Evolutionary conservation across 1,140 invertebrate genomes (phyloP).

Genomic region (Bombus confusus): DNA sequence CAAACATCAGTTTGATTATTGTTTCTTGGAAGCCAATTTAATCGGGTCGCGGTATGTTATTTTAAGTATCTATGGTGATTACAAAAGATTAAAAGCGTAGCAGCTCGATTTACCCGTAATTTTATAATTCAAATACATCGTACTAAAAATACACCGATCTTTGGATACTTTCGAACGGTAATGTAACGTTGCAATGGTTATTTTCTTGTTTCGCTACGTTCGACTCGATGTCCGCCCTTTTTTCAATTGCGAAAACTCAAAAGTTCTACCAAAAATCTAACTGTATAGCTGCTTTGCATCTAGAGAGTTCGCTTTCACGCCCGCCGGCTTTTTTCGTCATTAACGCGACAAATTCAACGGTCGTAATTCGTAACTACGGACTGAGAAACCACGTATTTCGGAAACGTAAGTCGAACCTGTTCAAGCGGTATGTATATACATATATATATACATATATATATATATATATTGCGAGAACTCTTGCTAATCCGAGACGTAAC

Average conservation of each 20-base stretch:
- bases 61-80: not conserved
- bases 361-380: constrained; percentile 22
- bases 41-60: rapidly evolving
- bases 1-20: not conserved
- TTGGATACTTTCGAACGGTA: not conserved
- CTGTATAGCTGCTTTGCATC: constrained; percentile 1
- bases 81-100: not conserved
- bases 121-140: not conserved
- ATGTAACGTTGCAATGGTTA: not conserved
- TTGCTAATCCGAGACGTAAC: not conserved
- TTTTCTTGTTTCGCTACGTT: not conserved
- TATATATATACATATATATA: not conserved
- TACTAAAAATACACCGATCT: not conserved
- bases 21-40: too few species aligned
- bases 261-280: constrained; percentile 45
- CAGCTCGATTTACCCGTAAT: not conserved
- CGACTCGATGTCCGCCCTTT: not conserved
- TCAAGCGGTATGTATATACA: not conserved
- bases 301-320: constrained; percentile 52
- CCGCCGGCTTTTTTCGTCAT: constrained; percentile 41
- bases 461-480: constrained; percentile 35
- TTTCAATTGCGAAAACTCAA: constrained; percentile 6
- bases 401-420: constrained; percentile 17
- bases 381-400: constrained; percentile 23
- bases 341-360: constrained; percentile 12